A percentile compares a stretch with the other conserved stretches of the same genome.
Evolutionary conservation across 2,113 vertebrate genomes (phyloP).

Genomic region (Tricholaema leucomelas): DNA sequence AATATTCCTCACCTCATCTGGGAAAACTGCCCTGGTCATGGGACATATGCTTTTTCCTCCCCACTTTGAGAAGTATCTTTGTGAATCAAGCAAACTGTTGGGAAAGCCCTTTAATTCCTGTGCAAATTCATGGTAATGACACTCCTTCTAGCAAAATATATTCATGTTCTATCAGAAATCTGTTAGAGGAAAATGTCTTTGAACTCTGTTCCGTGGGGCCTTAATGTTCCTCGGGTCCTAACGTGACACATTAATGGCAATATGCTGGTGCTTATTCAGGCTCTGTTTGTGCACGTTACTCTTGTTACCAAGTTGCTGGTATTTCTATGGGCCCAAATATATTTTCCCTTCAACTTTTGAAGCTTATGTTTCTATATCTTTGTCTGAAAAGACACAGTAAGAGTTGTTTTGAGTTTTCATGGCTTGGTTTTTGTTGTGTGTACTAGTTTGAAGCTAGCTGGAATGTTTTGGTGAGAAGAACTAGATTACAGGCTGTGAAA

Average conservation of each 20-base stretch:
- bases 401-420: not conserved
- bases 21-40: not conserved
- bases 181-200: not conserved
- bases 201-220: not conserved
- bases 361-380: not conserved
- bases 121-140: not conserved
- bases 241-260: not conserved
- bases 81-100: not conserved
- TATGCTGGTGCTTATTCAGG: not conserved
- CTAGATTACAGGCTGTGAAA: no score
- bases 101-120: not conserved
- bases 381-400: not conserved
- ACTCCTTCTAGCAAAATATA: not conserved
- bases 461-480: no score
- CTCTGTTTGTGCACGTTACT: not conserved
- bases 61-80: not conserved
- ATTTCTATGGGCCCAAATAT: not conserved
- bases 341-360: not conserved
- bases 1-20: not conserved
- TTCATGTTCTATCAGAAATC: not conserved
- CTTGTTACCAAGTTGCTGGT: no score
- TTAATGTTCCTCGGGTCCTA: not conserved
- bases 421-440: no score
- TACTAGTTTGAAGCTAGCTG: no score
- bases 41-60: not conserved